Evolutionary conservation across 2,888 invertebrate species (phyloP).

Genomic region (Ernsta delagoae): DNA sequence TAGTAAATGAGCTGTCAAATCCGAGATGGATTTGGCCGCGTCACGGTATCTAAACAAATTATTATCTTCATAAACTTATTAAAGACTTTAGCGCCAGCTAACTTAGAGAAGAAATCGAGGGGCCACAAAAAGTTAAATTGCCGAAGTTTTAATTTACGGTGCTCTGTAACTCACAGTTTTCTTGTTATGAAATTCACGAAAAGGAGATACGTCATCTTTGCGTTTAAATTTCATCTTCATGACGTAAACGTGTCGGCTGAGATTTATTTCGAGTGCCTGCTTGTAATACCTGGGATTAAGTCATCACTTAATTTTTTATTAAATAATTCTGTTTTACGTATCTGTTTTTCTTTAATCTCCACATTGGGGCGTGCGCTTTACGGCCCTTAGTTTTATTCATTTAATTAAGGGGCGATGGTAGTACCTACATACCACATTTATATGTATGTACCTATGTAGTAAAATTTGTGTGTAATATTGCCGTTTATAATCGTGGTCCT

Average conservation of each 20-base stretch:
- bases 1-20: slow-evolving; percentile 9
- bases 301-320: background rate
- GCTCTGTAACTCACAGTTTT: slow-evolving; percentile 46
- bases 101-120: slow-evolving; percentile 54
- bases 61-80: slow-evolving; percentile 41
- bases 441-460: too few relatives aligned
- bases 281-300: background rate
- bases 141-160: slow-evolving; percentile 66
- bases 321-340: background rate
- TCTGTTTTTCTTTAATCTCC: too few relatives aligned
- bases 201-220: slow-evolving; percentile 24
- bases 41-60: slow-evolving; percentile 38
- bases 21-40: slow-evolving; percentile 5
- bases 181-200: slow-evolving; percentile 33
- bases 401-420: too few relatives aligned
- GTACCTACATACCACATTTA: too few relatives aligned
- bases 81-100: slow-evolving; percentile 39
- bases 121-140: slow-evolving; percentile 76
- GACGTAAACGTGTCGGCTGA: slow-evolving; percentile 10
- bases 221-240: slow-evolving; percentile 13
- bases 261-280: background rate
- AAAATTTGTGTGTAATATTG: too few relatives aligned
- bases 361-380: too few relatives aligned
- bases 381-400: too few relatives aligned
- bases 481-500: too few relatives aligned